phyloP scores from a whole-genome alignment of 2,888 invertebrate species.

The Acrobasis suavella region DNA sequence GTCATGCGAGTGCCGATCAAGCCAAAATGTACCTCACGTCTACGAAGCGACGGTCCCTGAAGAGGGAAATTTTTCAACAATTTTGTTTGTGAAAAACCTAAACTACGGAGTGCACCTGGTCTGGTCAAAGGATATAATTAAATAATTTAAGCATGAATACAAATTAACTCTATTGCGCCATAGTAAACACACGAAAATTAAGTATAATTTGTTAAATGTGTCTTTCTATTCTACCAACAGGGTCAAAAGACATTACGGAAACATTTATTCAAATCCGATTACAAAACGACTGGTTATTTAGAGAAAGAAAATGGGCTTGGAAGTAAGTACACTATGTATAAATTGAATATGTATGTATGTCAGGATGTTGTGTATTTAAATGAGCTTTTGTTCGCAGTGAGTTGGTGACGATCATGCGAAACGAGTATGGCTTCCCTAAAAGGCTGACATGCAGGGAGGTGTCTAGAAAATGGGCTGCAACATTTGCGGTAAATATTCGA shows the following conservation, averaged over 20 bases:
- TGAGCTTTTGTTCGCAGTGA: conserved; percentile 47
- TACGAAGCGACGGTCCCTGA: no score
- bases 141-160: no score
- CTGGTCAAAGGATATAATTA: no score
- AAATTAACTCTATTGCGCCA: no score
- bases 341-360: conserved; percentile 12
- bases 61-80: no score
- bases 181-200: no score
- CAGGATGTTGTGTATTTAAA: conserved; percentile 10
- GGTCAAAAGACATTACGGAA: conserved; percentile 76
- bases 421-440: conserved; percentile 69
- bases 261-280: conserved; percentile 72
- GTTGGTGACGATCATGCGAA: conserved; percentile 59
- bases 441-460: conserved; percentile 62
- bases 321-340: conserved; percentile 55
- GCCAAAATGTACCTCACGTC: no score
- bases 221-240: conserved; percentile 51
- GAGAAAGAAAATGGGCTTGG: conserved; percentile 73
- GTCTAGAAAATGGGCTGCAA: conserved; percentile 68
- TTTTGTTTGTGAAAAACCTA: no score
- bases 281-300: conserved; percentile 75
- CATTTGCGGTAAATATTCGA: conserved; percentile 52
- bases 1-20: no score
- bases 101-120: no score
- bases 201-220: no score